Conservation (phyloP, 2,888 invertebrate species). For the Nomada flava region DNA sequence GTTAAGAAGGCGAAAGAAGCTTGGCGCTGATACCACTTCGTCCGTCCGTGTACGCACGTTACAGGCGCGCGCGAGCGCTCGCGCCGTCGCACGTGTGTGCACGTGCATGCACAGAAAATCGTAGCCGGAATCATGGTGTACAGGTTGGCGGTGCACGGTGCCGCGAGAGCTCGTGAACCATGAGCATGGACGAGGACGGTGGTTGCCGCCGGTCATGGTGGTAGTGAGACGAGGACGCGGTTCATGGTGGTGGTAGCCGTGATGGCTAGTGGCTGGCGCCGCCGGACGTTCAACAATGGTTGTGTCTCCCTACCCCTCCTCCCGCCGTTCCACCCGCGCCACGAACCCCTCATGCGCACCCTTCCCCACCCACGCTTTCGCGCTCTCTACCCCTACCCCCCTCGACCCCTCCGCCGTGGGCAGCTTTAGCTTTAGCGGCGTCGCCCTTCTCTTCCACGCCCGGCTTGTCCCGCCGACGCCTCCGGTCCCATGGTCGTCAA, state of each 20-base stretch:
- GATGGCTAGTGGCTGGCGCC: constrained; percentile 81
- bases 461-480: constrained; percentile 75
- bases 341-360: constrained; percentile 34
- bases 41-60: not conserved
- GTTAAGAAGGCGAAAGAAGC: constrained; percentile 58
- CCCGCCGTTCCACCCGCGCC: constrained; percentile 40
- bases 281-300: constrained; percentile 82
- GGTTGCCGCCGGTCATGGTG: constrained; percentile 65
- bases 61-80: not conserved
- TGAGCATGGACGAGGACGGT: constrained; percentile 53
- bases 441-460: constrained; percentile 69
- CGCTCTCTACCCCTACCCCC: constrained; percentile 8
- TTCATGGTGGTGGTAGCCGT: constrained; percentile 63
- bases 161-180: constrained; percentile 50
- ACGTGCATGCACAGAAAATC: constrained; percentile 49
- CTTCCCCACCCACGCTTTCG: constrained; percentile 3
- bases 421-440: constrained; percentile 41
- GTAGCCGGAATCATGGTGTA: constrained; percentile 75
- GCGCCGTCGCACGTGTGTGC: no score
- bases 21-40: constrained; percentile 9
- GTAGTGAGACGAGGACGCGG: constrained; percentile 52
- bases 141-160: constrained; percentile 70
- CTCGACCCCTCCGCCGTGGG: constrained; percentile 30
- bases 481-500: constrained; percentile 75
- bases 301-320: constrained; percentile 59